These are phyloP conservation scores for Peromyscus maniculatus DNA, from an alignment of 2,113 vertebrate genomes.

Conservation along the genomic window DNA sequence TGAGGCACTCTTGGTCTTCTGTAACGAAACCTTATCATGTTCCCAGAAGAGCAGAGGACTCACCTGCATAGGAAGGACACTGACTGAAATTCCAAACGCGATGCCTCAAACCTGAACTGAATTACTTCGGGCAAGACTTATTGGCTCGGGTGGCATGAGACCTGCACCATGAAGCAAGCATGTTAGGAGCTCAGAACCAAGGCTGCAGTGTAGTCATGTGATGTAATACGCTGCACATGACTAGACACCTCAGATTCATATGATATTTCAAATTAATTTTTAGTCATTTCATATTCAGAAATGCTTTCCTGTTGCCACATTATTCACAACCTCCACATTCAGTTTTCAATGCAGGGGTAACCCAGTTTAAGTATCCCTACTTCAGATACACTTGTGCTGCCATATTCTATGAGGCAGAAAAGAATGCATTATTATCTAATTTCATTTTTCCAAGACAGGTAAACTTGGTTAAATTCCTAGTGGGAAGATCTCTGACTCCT, in stretches of 20 bases:
- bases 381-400: not conserved
- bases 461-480: not conserved
- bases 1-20: not conserved
- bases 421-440: not conserved
- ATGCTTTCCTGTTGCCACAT: not conserved
- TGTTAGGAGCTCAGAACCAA: not conserved
- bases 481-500: not conserved
- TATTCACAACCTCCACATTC: not conserved
- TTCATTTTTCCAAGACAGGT: constrained; percentile 32
- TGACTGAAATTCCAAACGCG: not conserved
- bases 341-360: no score
- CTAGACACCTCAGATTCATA: not conserved
- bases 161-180: not conserved
- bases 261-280: not conserved
- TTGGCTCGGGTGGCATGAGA: not conserved
- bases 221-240: not conserved
- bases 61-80: not conserved
- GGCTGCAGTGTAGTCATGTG: not conserved
- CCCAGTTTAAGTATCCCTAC: not conserved
- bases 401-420: not conserved
- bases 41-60: not conserved
- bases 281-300: not conserved
- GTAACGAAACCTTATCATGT: not conserved
- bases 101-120: not conserved
- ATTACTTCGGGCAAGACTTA: not conserved